Evolutionary conservation across 2,113 vertebrate genomes (phyloP).

Genomic region (Poeciliopsis occidentalis): DNA sequence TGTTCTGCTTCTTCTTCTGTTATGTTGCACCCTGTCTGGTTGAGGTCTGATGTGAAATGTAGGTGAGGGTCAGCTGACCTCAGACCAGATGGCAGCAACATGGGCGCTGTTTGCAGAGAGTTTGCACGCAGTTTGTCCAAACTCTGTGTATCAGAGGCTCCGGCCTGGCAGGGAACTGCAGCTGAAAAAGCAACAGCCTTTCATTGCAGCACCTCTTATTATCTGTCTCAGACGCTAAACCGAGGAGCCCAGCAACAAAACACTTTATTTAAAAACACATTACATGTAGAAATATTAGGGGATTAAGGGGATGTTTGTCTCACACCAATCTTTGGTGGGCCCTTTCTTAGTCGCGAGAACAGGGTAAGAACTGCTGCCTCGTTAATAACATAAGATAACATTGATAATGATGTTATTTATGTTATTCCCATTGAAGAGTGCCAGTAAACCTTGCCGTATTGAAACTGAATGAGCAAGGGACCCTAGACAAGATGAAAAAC

Average conservation of each 20-base stretch:
- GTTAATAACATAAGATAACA: constrained; percentile 78
- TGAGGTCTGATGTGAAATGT: constrained; percentile 57
- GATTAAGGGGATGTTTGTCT: neutral
- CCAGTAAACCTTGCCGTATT: constrained; percentile 99
- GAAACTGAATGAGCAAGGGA: constrained; percentile 99
- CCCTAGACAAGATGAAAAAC: constrained; percentile 99
- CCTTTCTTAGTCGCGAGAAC: constrained; percentile 30
- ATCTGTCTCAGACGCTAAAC: constrained; percentile 51
- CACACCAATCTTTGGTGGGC: neutral
- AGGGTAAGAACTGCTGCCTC: constrained; percentile 62
- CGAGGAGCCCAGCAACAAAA: neutral
- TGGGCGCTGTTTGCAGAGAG: constrained; percentile 50
- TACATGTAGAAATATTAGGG: neutral
- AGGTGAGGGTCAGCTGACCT: constrained; percentile 61
- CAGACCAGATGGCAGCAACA: constrained; percentile 69
- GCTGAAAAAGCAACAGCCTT: constrained; percentile 46
- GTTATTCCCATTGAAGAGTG: constrained; percentile 89
- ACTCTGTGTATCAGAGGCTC: constrained; percentile 55
- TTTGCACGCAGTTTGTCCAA: constrained; percentile 39
- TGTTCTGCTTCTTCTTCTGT: constrained; percentile 49
- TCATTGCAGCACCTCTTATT: constrained; percentile 60
- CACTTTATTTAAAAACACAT: neutral
- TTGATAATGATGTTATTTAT: constrained; percentile 79
- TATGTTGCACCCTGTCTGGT: constrained; percentile 65
- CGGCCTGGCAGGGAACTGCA: constrained; percentile 31